A percentile compares a stretch with the other conserved stretches of the same genome.
phyloP scores from a whole-genome alignment of 1,140 invertebrate genomes.

The Heliothis subflexa region DNA sequence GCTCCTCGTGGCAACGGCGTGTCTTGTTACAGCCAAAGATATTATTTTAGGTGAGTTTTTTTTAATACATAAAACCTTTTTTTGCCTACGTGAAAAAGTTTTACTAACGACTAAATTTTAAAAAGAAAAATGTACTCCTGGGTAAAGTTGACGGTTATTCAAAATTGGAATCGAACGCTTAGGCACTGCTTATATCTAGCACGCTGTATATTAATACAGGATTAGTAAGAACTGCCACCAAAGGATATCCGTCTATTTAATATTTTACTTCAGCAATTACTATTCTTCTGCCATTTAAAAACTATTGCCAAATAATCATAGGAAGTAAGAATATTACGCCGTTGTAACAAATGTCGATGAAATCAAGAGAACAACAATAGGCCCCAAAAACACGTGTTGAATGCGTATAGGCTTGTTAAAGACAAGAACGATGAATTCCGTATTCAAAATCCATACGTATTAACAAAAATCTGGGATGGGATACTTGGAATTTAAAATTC shows the following conservation, averaged over 20 bases:
- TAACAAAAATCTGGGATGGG: slow-evolving; percentile 74
- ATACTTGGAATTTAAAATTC: slow-evolving; percentile 72
- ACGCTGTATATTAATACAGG: slow-evolving; percentile 11
- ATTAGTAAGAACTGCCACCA: neutral
- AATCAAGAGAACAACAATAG: slow-evolving; percentile 23
- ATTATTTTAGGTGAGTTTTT: slow-evolving; percentile 74
- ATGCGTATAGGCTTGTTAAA: slow-evolving; percentile 24
- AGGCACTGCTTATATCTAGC: neutral
- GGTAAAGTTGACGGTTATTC: neutral
- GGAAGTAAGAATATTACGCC: slow-evolving; percentile 13
- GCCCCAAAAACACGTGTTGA: slow-evolving; percentile 15
- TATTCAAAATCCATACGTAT: slow-evolving; percentile 70
- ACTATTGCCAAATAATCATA: slow-evolving; percentile 28
- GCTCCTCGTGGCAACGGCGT: slow-evolving; percentile 64
- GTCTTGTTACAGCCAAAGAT: slow-evolving; percentile 70
- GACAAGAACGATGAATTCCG: slow-evolving; percentile 53
- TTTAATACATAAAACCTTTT: neutral
- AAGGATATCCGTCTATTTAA: slow-evolving; percentile 4
- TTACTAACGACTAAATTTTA: no score
- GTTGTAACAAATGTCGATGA: slow-evolving; percentile 28
- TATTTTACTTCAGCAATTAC: slow-evolving; percentile 11
- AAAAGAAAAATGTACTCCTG: no score
- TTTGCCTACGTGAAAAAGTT: neutral
- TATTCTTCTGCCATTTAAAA: slow-evolving; percentile 14
- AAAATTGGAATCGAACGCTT: neutral